Evolutionary conservation across 92 coral and sea anemone genomes (phyloP).

Genomic region (Epizoanthus fatuus): DNA sequence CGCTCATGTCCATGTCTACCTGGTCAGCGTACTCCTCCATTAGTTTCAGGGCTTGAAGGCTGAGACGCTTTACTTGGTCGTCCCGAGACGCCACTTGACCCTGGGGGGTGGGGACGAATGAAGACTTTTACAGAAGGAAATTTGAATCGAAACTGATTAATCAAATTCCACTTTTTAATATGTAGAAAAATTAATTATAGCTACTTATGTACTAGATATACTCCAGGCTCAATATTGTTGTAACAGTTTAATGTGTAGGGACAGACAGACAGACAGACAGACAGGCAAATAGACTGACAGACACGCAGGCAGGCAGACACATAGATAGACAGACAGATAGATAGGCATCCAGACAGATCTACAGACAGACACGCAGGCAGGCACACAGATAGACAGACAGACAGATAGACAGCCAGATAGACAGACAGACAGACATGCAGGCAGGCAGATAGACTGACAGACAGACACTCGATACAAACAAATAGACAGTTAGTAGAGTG

Average conservation of each 20-base stretch:
- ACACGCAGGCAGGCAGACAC: neutral
- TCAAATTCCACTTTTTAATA: too few relatives aligned
- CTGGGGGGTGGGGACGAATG: constrained; percentile 36
- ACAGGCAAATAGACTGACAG: neutral
- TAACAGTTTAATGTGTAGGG: neutral
- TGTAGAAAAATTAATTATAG: too few relatives aligned
- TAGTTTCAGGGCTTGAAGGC: constrained; percentile 87
- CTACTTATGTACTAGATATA: neutral
- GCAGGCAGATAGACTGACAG: neutral
- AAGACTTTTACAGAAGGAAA: neutral
- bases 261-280: neutral
- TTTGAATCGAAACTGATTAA: too few relatives aligned
- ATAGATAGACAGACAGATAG: neutral
- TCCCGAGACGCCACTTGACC: constrained; percentile 85
- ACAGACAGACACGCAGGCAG: neutral
- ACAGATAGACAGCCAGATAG: too few relatives aligned
- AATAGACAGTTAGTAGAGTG: neutral
- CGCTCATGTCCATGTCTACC: constrained; percentile 89
- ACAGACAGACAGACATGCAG: neutral
- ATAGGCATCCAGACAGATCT: neutral
- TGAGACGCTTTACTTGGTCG: constrained; percentile 80
- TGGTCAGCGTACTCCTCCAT: constrained; percentile 84
- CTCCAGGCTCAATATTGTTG: constrained; percentile 10
- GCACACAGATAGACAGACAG: neutral
- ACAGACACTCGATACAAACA: neutral